A percentile compares a stretch with the other conserved stretches of the same genome.
Evolutionary conservation across 2,888 invertebrate genomes (phyloP).

Genomic region (Ormyrus thymus): DNA sequence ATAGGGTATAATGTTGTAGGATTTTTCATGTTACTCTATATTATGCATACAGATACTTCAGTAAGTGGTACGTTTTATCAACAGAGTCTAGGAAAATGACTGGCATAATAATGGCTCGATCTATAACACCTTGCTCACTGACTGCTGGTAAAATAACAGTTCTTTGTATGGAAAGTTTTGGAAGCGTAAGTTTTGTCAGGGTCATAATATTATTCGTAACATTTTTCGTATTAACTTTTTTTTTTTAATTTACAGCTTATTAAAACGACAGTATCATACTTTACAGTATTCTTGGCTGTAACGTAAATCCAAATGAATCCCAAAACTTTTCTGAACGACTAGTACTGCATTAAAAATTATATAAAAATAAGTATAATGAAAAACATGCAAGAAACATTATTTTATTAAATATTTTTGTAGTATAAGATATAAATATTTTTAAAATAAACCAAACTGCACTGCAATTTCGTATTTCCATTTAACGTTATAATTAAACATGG

Average conservation of each 20-base stretch:
- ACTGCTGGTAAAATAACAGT: too few relatives aligned
- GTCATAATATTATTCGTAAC: not conserved
- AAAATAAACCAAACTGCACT: too few relatives aligned
- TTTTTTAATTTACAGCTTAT: conserved; percentile 5
- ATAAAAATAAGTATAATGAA: too few relatives aligned
- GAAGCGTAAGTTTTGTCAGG: conserved; percentile 3
- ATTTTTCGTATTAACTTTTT: not conserved
- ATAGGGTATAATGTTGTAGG: not conserved
- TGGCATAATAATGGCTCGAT: not conserved
- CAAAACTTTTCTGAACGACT: too few relatives aligned
- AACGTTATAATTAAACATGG: too few relatives aligned
- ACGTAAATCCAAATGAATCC: not conserved
- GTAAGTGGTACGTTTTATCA: conserved; percentile 12
- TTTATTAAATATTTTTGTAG: too few relatives aligned
- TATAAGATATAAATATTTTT: too few relatives aligned
- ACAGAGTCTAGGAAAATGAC: not conserved
- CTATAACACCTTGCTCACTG: not conserved
- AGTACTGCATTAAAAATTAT: too few relatives aligned
- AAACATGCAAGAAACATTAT: too few relatives aligned
- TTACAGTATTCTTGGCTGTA: conserved; percentile 19
- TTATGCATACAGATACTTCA: not conserved
- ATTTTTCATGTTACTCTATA: too few relatives aligned
- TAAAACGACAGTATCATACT: conserved; percentile 22
- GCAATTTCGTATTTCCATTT: too few relatives aligned
- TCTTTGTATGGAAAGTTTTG: conserved; percentile 18